phyloP scores from a whole-genome alignment of 2,113 vertebrate genomes.

The Nothobranchius kuhntae region DNA sequence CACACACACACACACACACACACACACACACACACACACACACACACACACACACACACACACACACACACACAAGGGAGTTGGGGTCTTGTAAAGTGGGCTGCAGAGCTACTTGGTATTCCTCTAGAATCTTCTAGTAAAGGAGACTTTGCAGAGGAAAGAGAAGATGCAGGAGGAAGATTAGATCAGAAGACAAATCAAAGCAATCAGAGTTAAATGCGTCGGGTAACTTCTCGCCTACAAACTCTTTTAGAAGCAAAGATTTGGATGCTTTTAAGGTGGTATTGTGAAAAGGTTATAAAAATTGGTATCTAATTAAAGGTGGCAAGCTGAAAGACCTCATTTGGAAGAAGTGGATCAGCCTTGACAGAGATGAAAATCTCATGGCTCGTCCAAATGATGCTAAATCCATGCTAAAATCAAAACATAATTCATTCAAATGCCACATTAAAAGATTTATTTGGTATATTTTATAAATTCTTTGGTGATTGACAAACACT shows the following conservation, averaged over 20 bases:
- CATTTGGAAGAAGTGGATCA: no score
- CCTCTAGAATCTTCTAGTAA: conserved; percentile 57
- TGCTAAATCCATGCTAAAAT: no score
- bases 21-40: not conserved
- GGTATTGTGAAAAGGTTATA: not conserved
- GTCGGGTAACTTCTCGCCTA: conserved; percentile 26
- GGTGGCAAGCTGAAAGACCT: not conserved
- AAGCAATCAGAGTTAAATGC: conserved; percentile 21
- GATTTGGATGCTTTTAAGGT: not conserved
- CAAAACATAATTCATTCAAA: no score
- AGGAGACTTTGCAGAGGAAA: conserved; percentile 54
- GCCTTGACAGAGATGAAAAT: no score
- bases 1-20: no score
- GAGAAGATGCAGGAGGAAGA: conserved; percentile 55
- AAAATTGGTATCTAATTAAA: not conserved
- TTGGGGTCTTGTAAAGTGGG: conserved; percentile 71
- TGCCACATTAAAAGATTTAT: no score
- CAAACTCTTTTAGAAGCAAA: conserved; percentile 16
- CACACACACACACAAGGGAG: conserved; percentile 43
- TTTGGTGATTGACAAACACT: no score
- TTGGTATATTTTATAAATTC: no score
- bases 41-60: conserved; percentile 27
- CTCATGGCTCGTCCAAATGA: no score
- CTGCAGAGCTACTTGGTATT: conserved; percentile 78
- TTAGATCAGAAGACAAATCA: conserved; percentile 36